A percentile compares a stretch with the other conserved stretches of the same genome.
Evolutionary conservation across 2,113 vertebrate genomes (phyloP).

Genomic region (Tamias sibiricus): DNA sequence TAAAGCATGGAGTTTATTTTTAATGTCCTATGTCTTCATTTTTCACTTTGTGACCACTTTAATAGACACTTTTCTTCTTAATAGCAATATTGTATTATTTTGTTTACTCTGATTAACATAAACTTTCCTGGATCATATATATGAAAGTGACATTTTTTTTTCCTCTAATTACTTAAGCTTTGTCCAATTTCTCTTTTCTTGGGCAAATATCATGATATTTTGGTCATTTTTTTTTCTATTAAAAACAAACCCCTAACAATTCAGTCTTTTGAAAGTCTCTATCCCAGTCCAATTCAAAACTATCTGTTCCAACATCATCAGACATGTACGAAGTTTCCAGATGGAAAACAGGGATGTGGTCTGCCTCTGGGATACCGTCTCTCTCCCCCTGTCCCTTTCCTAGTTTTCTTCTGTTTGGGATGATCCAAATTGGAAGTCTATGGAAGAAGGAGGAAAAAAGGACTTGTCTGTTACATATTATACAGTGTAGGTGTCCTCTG

Average conservation of each 20-base stretch:
- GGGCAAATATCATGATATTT: neutral
- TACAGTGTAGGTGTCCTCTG: neutral
- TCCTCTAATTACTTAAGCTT: neutral
- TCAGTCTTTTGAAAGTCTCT: neutral
- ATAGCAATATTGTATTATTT: neutral
- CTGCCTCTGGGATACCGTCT: neutral
- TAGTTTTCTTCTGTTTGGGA: neutral
- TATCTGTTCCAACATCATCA: neutral
- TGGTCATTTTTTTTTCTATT: neutral
- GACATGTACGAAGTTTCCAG: neutral
- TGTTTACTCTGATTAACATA: slow-evolving; percentile 7
- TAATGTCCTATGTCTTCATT: neutral
- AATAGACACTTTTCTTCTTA: neutral
- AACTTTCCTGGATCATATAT: neutral
- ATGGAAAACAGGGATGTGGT: neutral
- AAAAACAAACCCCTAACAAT: neutral
- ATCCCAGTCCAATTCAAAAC: neutral
- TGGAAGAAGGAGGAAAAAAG: neutral
- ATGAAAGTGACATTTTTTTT: neutral
- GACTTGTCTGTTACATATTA: neutral
- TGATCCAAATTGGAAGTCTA: neutral
- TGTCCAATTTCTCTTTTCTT: slow-evolving; percentile 48
- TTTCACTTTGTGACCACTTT: neutral
- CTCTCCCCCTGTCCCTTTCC: neutral
- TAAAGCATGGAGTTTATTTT: neutral